These are phyloP conservation scores for Ditylenchus weischeri DNA, from an alignment of 2,888 invertebrate species.

Conservation along the genomic window DNA sequence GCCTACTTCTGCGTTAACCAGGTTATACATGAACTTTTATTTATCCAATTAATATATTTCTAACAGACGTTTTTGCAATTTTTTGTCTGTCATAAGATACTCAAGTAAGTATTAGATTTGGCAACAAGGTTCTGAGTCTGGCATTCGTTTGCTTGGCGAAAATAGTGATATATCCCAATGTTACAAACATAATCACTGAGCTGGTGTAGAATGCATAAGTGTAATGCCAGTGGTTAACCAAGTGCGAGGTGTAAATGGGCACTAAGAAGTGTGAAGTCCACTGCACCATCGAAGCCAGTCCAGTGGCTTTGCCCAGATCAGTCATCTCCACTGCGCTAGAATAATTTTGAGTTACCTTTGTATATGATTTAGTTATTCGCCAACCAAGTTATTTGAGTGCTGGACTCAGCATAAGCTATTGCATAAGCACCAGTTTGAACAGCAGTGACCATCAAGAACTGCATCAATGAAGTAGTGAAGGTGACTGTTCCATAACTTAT, in stretches of 20 bases:
- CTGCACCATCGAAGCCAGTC: constrained; percentile 55
- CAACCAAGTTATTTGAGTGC: constrained; percentile 56
- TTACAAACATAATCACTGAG: constrained; percentile 41
- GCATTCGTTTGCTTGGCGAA: constrained; percentile 53
- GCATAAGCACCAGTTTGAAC: constrained; percentile 57
- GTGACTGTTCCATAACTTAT: constrained; percentile 46
- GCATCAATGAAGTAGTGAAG: constrained; percentile 51
- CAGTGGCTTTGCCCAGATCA: constrained; percentile 58
- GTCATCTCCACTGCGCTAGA: constrained; percentile 54
- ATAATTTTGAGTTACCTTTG: constrained; percentile 5
- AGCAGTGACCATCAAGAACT: constrained; percentile 54
- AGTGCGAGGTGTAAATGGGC: constrained; percentile 55
- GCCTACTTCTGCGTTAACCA: too few relatives aligned
- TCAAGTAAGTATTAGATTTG: constrained; percentile 41
- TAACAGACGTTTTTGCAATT: too few relatives aligned
- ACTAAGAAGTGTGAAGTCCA: constrained; percentile 57
- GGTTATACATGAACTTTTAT: too few relatives aligned
- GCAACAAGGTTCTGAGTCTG: constrained; percentile 49
- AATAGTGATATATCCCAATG: constrained; percentile 50
- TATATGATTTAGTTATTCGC: neutral
- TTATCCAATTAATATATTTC: too few relatives aligned
- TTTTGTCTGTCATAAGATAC: neutral
- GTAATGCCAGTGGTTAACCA: constrained; percentile 52
- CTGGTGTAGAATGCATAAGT: constrained; percentile 58
- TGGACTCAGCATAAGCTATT: constrained; percentile 56